phyloP scores from a whole-genome alignment of 2,113 vertebrate genomes.

The Psilopogon haemacephalus region DNA sequence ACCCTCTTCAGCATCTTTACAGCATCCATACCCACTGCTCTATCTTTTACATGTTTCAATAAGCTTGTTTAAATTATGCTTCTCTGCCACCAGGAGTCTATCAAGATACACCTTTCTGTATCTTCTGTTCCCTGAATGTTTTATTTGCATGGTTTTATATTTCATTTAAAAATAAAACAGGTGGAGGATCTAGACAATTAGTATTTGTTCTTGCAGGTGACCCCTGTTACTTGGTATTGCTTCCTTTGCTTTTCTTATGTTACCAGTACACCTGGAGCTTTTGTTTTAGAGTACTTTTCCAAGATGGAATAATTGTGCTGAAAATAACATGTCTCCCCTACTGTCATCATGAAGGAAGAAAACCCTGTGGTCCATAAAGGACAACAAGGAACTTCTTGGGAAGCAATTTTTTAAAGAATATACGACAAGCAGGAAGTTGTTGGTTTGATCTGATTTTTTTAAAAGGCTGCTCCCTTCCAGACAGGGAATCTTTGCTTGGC shows the following conservation, averaged over 20 bases:
- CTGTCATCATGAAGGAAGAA: neutral
- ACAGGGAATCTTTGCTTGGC: neutral
- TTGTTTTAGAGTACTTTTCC: neutral
- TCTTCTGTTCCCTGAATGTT: neutral
- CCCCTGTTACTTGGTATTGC: neutral
- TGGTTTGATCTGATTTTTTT: neutral
- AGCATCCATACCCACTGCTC: neutral
- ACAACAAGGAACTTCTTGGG: neutral
- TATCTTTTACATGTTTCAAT: neutral
- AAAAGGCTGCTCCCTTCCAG: neutral
- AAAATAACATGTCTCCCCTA: neutral
- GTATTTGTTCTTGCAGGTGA: neutral
- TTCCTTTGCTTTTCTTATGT: neutral
- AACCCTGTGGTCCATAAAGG: rapidly evolving
- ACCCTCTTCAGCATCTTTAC: neutral
- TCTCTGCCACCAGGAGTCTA: neutral
- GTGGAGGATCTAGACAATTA: neutral
- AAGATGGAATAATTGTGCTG: neutral
- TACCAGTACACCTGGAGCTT: neutral
- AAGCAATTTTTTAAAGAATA: neutral
- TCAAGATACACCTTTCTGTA: neutral
- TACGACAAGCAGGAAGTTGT: neutral
- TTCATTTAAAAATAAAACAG: neutral
- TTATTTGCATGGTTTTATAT: neutral
- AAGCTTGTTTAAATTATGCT: neutral